phyloP scores from a whole-genome alignment of 2,888 invertebrate species.

The Microdon myrmicae region DNA sequence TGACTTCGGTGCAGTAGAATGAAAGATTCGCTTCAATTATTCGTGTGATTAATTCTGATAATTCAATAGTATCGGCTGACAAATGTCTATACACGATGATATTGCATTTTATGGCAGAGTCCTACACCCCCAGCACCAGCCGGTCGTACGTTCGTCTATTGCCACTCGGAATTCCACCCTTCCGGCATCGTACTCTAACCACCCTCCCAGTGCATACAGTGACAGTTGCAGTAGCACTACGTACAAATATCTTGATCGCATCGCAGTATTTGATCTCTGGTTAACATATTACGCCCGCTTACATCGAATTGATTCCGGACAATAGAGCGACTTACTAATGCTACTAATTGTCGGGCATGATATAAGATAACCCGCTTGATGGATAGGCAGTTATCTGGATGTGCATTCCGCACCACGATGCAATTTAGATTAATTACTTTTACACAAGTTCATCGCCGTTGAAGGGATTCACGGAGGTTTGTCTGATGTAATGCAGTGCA shows the following conservation, averaged over 20 bases:
- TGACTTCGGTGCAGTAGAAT: too few relatives aligned
- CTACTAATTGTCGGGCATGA: neutral
- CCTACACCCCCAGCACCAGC: neutral
- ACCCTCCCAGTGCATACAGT: neutral
- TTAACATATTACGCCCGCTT: constrained; percentile 12
- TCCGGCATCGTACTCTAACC: neutral
- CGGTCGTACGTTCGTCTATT: constrained; percentile 3
- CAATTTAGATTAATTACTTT: constrained; percentile 29
- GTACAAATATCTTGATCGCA: neutral
- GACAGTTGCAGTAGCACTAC: too few relatives aligned
- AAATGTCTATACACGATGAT: constrained; percentile 6
- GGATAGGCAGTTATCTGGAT: too few relatives aligned
- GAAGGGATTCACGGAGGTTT: too few relatives aligned
- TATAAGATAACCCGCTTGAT: neutral
- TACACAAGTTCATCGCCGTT: neutral
- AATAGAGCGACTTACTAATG: constrained; percentile 9
- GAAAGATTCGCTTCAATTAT: neutral
- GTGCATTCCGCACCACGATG: too few relatives aligned
- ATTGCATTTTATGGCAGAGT: constrained; percentile 1
- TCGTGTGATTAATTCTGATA: constrained; percentile 24
- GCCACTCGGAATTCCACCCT: constrained; percentile 9
- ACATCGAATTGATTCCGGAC: constrained; percentile 17
- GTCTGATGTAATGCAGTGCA: too few relatives aligned
- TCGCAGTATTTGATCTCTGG: neutral
- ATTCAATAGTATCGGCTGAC: constrained; percentile 17